Evolutionary conservation across 1,140 invertebrate species (phyloP), one percentile per base, ranked within the genome.

Genomic region (Heliothis subflexa): DNA sequence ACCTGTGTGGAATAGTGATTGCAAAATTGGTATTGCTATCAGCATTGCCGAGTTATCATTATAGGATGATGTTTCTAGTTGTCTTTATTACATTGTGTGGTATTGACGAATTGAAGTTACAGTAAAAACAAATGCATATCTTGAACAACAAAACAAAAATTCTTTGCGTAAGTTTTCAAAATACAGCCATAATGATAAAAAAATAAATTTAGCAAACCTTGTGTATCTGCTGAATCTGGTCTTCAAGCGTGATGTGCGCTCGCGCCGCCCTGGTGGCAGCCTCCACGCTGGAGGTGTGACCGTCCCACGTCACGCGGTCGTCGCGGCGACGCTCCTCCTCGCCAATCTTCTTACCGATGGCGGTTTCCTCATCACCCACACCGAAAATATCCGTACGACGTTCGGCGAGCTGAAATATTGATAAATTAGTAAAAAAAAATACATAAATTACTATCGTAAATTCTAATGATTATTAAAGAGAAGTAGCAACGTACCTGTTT

Each of bases 351-450:
- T 99, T 99, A 96, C 99, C 99, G 92, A 99, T 99, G 2, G 98
- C 98, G 0, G 99, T 99, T 96, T 99, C 99, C 93, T 99, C 99
- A 88, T 98, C 98, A 80, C 99, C 99, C 76, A 98, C 97, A 95
- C 99, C 99, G 92, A 99, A 99, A 94, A 99, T 99, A 96, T 99
- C 99, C 3, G 99, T 99, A 97, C 99, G 98, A 84, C 99, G 96
- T 89, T 99, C 99, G 0, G 99, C 99, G 81, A 99, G 95, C 87
- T 99, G 33, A 40, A 40, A 40, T 40, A 55, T 55, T n/a, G 5
- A 12, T 28, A 25, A 18, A 66, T 66, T 33, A 33, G 33, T 68
- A 25, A 25, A 7, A 72, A n/a, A 72, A 11, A 55, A 0, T 0
- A 40, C 33, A 7, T 33, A 40, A 40, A 40, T 40, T 40, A 5